Evolutionary conservation across 2,888 invertebrate species (phyloP), one percentile per base, ranked within the genome.

Genomic region (Spilosoma lubricipeda): DNA sequence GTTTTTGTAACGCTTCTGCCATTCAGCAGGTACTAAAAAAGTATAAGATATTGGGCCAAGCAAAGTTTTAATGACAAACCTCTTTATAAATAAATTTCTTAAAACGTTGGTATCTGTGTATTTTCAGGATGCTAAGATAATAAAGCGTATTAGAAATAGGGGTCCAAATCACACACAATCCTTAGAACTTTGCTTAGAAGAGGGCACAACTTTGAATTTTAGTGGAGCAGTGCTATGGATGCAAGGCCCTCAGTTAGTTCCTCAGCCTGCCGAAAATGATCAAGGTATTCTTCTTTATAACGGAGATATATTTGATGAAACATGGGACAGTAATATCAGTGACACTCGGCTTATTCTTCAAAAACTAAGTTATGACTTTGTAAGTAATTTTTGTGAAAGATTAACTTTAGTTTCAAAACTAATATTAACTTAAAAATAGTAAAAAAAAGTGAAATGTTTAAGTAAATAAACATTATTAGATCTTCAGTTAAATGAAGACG

Each of bases 291-390:
- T 99, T 73, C 91, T 99, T 36, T 99, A 98, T 96, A 99, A 99
- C 95, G 99, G 99, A 45, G 99, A 99, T 93, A 96, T 98, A 81
- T 99, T 98, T 93, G 97, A 96, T 83, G 89, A 94, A 48, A 84
- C 90, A 66, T 91, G 94, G 88, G 81, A 89, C 30, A 80, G 71
- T 59, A 77, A 84, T 70, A 87, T 83, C 13, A 95, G 96, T 78
- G 97, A 97, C 86, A 97, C 97, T 0, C 85, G 91, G 81, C 88
- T 94, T 80, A 92, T 97, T 75, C 92, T 96, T 86, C 84, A 94
- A 4, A 90, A 88, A 83, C 81, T 95, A 18, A 85, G 77, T 45
- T 77, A 86, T n/a, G 42, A 30, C n/a, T 13, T 27, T 59, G 83
- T 83, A 83, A 82, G 63, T 52, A 52, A 9, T 23, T 52, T 52